Conservation (phyloP, 2,888 invertebrate species). For the Caenorhabditis panamensis region DNA sequence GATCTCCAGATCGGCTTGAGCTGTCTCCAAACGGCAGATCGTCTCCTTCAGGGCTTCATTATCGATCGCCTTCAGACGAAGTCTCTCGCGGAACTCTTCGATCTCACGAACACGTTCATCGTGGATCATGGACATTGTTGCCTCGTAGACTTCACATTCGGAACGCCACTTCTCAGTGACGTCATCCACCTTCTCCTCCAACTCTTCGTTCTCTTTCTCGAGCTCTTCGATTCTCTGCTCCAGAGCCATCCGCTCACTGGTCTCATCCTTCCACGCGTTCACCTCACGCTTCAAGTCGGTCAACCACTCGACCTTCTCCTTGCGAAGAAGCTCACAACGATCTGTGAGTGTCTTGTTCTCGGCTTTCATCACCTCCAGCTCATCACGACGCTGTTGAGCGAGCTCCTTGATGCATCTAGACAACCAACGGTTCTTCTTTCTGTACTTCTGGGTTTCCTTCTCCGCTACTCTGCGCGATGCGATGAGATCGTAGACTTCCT, state of each 20-base stretch:
- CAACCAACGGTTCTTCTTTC: slow-evolving; percentile 11
- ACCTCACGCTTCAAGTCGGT: slow-evolving; percentile 8
- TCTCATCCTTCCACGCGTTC: slow-evolving; percentile 14
- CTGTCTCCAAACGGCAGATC: neutral
- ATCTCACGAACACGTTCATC: neutral
- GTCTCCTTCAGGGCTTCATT: neutral
- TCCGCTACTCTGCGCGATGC: neutral
- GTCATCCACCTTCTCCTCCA: slow-evolving; percentile 29
- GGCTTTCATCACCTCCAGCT: neutral
- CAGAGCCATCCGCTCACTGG: neutral
- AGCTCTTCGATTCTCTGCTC: slow-evolving; percentile 14
- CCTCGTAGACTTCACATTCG: slow-evolving; percentile 22
- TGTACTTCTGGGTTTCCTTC: slow-evolving; percentile 15
- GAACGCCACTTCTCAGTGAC: slow-evolving; percentile 16
- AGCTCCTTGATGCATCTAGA: slow-evolving; percentile 3
- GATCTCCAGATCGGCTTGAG: neutral
- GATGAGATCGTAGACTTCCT: slow-evolving; percentile 8
- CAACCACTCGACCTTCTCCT: slow-evolving; percentile 19
- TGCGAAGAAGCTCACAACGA: slow-evolving; percentile 1
- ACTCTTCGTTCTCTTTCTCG: slow-evolving; percentile 2
- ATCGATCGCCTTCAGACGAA: neutral
- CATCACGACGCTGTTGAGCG: slow-evolving; percentile 20
- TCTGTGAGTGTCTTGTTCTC: slow-evolving; percentile 7
- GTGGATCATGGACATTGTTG: neutral
- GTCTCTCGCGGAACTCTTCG: neutral